Base-by-base conservation (phyloP, 2,888 invertebrate genomes). In the Lottia scabra region DNA sequence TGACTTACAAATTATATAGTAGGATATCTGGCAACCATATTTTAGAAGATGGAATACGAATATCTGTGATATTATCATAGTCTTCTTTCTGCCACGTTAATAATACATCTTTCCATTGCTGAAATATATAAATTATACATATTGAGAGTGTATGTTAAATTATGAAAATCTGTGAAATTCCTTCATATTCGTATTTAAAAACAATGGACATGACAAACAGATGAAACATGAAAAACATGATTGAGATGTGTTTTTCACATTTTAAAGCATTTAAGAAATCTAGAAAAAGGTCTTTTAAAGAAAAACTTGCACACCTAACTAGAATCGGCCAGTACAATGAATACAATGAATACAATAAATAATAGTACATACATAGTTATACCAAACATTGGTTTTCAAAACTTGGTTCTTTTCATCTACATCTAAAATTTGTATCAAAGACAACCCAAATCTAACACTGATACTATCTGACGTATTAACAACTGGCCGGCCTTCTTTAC, bases 1-100 rank as follows among this genome's bases (percentile, higher is more conserved):
- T 38, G 38, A 79, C 84, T 84, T 74, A 87, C 86, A 85, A 86
- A 75, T 87, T 86, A 75, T 87, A 87, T 10, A 87, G 79, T 8
- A 85, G 80, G 45, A 87, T 86, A 68, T 87, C 87, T 12, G 87
- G 87, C 16, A 83, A 79, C 87, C 87, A 87, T 62, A 87, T 85
- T 65, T 79, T 80, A 27, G 81, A 76, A 8, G 84, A 78, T 13
- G 87, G 87, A 4, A 87, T 76, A 23, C 87, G 75, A 65, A 87
- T 82, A 38, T 84, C 80, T n/a, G 78, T 74, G 23, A 87, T 83
- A 72, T 83, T 83, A 48, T 84, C 84, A 70, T 80, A 87, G 23
- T 83, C 76, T 10, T 62, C 46, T 30, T 65, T 65, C 26, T 76
- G 71, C 78, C 79, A 79, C 10, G 69, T 71, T n/a, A 79, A 70